Evolutionary conservation across 2,113 vertebrate species (phyloP), one percentile per base, ranked within the genome.

Genomic region (Vombatus ursinus): DNA sequence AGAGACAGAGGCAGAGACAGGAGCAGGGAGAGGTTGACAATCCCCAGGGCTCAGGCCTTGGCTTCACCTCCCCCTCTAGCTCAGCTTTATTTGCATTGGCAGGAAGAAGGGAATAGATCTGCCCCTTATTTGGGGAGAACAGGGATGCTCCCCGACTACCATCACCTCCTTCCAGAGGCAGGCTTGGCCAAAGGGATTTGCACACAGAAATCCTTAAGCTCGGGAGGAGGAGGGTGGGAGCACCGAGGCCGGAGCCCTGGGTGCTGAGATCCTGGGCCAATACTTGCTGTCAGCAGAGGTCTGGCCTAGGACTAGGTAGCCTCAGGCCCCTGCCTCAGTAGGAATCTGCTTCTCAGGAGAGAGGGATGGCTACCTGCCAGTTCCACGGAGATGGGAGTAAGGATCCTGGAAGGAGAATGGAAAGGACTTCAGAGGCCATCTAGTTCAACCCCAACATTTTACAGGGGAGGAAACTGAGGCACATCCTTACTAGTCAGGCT

Each of bases 71-170:
- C 57, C 57, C 28, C 12, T 77, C 31, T 37, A 37, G 61, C 19
- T 44, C n/a, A 23, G n/a, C 19, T 84, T 44, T 84, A 44, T 84
- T 44, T 84, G 68, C 68, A 84, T 84, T 84, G n/a, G 68, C 68
- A 44, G 19, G 19, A 44, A 84, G n/a, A n/a, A 84, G 37, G 68
- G 68, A 84, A 7, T 44, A 84, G 68, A 44, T 44, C n/a, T 84
- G 16, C 68, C 61, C 68, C 8, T 84, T 44, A 23, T 84, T 84
- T 44, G 68, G 68, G 68, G n/a, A 44, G n/a, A 44, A 44, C 16
- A 44, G n/a, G 1, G 6, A 44, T 84, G 61, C 0, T 0, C n/a
- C 19, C 0, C 4, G 14, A 19, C 31, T 19, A 7, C 19, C n/a
- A 37, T 5, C 31, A 14, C 6, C 68, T 84, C 68, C 19, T 84